These are phyloP conservation scores for Petrolisthes manimaculis DNA, from an alignment of 2,888 invertebrate species.

Conservation along the genomic window DNA sequence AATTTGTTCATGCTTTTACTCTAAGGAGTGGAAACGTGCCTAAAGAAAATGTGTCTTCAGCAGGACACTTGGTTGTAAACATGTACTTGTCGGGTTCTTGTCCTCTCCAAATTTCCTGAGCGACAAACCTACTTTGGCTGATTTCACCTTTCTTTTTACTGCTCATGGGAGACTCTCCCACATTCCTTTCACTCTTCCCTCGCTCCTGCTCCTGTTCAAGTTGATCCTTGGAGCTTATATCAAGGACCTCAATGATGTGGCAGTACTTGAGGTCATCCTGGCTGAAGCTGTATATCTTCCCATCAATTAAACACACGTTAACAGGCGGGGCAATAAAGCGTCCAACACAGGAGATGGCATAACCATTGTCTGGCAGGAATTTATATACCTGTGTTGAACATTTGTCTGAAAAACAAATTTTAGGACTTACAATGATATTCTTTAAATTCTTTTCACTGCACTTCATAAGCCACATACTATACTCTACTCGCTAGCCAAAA, in stretches of 20 bases:
- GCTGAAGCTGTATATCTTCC: constrained; percentile 49
- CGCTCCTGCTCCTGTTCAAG: not conserved
- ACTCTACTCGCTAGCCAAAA: too few relatives aligned
- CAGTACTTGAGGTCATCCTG: constrained; percentile 48
- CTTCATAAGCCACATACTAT: too few relatives aligned
- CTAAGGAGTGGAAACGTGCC: constrained; percentile 54
- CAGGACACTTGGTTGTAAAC: constrained; percentile 50
- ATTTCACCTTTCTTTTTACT: not conserved
- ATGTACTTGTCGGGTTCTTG: constrained; percentile 33
- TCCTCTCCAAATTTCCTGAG: constrained; percentile 48
- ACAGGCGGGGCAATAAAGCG: constrained; percentile 38
- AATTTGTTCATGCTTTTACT: not conserved
- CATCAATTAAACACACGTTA: constrained; percentile 55
- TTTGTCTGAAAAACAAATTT: constrained; percentile 32
- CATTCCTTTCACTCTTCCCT: not conserved
- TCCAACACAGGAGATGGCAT: constrained; percentile 26
- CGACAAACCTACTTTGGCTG: not conserved
- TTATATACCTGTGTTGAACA: constrained; percentile 42
- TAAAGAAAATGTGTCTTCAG: constrained; percentile 49
- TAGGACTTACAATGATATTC: too few relatives aligned
- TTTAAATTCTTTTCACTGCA: too few relatives aligned
- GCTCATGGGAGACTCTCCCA: not conserved
- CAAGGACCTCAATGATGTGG: constrained; percentile 47
- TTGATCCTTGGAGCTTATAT: not conserved
- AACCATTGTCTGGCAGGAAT: constrained; percentile 39